These are phyloP conservation scores for Trachymyrmex septentrionalis DNA, from an alignment of 1,140 invertebrate species.

Conservation along the genomic window DNA sequence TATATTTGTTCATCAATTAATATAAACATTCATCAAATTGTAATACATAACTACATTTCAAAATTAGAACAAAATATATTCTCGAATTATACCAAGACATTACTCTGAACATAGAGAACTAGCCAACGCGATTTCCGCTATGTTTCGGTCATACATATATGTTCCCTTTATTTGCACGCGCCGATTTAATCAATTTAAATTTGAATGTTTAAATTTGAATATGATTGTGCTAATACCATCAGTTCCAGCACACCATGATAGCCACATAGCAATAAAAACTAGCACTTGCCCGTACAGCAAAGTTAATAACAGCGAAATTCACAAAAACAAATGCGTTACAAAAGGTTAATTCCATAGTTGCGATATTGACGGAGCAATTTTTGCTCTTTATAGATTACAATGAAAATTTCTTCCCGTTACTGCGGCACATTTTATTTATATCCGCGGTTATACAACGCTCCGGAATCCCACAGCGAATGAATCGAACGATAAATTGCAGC, in stretches of 20 bases:
- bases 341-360: conserved; percentile 22
- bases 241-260: not conserved
- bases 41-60: not conserved
- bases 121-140: conserved; percentile 1
- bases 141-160: conserved; percentile 1
- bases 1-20: not conserved
- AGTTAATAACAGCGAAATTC: conserved; percentile 49
- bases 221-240: not conserved
- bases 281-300: not conserved
- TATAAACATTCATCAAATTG: not conserved
- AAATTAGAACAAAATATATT: not conserved
- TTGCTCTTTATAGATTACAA: conserved; percentile 19
- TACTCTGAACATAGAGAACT: not conserved
- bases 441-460: not conserved
- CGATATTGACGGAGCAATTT: conserved; percentile 34
- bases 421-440: conserved; percentile 51
- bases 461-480: conserved; percentile 45
- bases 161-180: conserved; percentile 48
- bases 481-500: conserved; percentile 59
- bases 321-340: conserved; percentile 9
- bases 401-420: conserved; percentile 46
- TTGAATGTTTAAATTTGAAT: conserved; percentile 55
- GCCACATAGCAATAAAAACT: not conserved
- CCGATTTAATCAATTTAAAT: conserved; percentile 49
- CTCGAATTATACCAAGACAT: conserved; percentile 21